Percentiles rank a stretch among this genome's conserved stretches.
phyloP scores from a whole-genome alignment of 1,140 invertebrate species.

The Maconellicoccus hirsutus region DNA sequence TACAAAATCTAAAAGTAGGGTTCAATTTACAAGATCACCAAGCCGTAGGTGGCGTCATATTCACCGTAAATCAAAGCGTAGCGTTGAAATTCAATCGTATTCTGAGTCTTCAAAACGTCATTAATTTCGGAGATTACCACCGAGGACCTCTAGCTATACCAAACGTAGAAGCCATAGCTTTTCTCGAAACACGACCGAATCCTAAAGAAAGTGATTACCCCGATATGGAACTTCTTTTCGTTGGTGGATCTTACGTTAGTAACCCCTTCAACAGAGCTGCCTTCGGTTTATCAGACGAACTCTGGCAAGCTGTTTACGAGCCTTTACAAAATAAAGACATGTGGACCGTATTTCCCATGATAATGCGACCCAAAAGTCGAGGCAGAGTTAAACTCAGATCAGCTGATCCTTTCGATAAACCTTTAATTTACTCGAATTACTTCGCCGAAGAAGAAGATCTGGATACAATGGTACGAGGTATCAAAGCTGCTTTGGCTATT shows the following conservation, averaged over 20 bases:
- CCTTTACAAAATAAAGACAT: not conserved
- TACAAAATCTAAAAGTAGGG: conserved; percentile 43
- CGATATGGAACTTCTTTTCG: conserved; percentile 36
- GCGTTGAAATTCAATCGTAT: conserved; percentile 33
- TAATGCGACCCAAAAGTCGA: conserved; percentile 37
- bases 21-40: conserved; percentile 50
- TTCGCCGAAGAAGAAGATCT: conserved; percentile 37
- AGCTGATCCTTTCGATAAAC: conserved; percentile 46
- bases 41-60: conserved; percentile 43
- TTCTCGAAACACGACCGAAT: not conserved
- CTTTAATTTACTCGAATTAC: conserved; percentile 59
- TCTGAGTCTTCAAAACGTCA: not conserved
- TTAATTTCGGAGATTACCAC: not conserved
- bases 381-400: conserved; percentile 43
- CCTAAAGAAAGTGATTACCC: not conserved
- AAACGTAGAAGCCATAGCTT: conserved; percentile 3
- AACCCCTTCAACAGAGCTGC: conserved; percentile 5
- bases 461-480: conserved; percentile 46
- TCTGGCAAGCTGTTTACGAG: not conserved
- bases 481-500: conserved; percentile 51
- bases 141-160: not conserved
- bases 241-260: conserved; percentile 20
- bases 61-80: conserved; percentile 40
- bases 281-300: not conserved
- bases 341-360: conserved; percentile 28